These are phyloP conservation scores for Malurus leucopterus DNA, from an alignment of 2,797 vertebrate species.

Conservation along the genomic window DNA sequence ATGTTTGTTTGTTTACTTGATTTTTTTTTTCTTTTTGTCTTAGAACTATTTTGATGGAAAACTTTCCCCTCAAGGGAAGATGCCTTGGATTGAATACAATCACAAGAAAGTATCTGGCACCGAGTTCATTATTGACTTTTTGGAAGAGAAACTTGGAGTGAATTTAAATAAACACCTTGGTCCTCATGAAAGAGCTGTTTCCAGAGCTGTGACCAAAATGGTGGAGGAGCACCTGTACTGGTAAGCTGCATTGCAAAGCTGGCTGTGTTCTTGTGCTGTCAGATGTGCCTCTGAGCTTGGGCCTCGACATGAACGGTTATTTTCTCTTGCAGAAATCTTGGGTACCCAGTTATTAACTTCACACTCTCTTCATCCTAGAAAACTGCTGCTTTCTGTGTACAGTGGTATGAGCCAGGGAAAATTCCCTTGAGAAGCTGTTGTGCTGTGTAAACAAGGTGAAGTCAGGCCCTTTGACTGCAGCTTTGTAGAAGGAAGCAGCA, in stretches of 20 bases:
- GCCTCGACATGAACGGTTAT: not conserved
- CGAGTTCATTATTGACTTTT: conserved; percentile 96
- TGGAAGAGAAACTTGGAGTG: conserved; percentile 92
- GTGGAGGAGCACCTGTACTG: conserved; percentile 98
- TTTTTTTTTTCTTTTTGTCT: not conserved
- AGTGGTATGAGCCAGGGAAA: not conserved
- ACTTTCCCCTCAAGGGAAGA: conserved; percentile 96
- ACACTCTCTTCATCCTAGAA: not conserved
- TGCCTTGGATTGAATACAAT: conserved; percentile 99
- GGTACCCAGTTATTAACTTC: not conserved
- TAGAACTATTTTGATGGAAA: conserved; percentile 98
- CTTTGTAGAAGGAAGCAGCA: not conserved
- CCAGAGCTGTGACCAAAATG: conserved; percentile 93
- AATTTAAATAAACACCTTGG: conserved; percentile 91
- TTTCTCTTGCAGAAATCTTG: not conserved
- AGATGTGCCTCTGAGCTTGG: not conserved
- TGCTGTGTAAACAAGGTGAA: not conserved
- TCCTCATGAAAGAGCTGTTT: conserved; percentile 88
- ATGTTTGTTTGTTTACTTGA: not conserved
- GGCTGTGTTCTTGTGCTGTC: not conserved
- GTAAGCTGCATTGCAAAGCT: conserved; percentile 72
- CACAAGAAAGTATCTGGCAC: conserved; percentile 89
- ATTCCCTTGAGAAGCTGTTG: not conserved
- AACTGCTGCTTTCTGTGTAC: not conserved
- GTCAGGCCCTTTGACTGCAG: not conserved